These are phyloP conservation scores for Chlorodrepanis virens DNA, from an alignment of 2,113 vertebrate species.

Conservation along the genomic window DNA sequence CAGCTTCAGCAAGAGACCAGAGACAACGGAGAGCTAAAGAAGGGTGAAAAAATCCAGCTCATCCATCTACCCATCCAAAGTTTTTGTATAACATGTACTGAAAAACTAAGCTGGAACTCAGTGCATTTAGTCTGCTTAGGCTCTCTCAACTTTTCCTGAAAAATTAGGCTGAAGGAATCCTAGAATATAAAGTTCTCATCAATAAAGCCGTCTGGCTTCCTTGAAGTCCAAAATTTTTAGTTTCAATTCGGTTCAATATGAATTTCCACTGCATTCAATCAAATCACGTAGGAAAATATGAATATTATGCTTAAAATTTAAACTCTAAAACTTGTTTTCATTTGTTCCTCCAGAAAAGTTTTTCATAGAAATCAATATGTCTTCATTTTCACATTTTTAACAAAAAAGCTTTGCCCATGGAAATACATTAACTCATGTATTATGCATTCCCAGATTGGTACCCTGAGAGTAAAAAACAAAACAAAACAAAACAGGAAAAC, in stretches of 20 bases:
- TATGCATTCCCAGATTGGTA: neutral
- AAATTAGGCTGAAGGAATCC: neutral
- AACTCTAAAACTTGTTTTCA: neutral
- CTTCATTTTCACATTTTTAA: neutral
- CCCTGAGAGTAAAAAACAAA: neutral
- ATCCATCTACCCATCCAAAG: accelerated
- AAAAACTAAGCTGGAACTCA: neutral
- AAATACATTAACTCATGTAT: neutral
- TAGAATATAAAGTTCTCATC: neutral
- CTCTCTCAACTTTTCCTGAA: neutral
- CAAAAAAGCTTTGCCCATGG: accelerated
- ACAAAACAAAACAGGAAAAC: neutral
- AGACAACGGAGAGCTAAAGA: too few relatives aligned
- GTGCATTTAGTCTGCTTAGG: neutral
- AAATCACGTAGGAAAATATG: neutral
- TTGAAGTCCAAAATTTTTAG: neutral
- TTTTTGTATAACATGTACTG: neutral
- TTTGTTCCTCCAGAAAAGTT: neutral
- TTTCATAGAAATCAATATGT: neutral
- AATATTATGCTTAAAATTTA: neutral
- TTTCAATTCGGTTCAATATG: neutral
- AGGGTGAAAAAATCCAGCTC: neutral
- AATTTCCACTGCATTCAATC: neutral
- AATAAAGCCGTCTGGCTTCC: neutral
- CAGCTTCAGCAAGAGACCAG: neutral